Evolutionary conservation across 2,797 vertebrate species (phyloP).

Genomic region (Phataginus tetradactyla): DNA sequence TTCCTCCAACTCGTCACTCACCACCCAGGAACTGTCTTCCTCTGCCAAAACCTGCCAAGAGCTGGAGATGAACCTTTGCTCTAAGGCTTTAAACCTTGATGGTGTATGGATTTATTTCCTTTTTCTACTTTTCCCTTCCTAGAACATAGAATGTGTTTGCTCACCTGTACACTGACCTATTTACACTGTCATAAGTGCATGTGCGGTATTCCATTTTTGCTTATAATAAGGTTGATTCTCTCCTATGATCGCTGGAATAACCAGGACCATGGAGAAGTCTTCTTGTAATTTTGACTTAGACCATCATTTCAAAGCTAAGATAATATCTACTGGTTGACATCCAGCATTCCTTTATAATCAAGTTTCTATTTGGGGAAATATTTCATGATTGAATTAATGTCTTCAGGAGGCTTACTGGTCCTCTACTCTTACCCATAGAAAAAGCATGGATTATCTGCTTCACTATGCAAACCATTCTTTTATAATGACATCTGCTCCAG

Average conservation of each 20-base stretch:
- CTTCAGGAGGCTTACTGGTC: neutral
- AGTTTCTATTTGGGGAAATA: conserved; percentile 15
- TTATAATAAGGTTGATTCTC: neutral
- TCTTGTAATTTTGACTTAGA: neutral
- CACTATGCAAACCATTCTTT: neutral
- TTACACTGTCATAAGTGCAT: neutral
- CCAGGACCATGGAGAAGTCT: neutral
- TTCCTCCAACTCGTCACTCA: neutral
- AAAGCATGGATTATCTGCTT: neutral
- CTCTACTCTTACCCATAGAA: neutral
- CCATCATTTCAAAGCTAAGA: neutral
- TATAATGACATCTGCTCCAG: neutral
- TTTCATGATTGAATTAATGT: neutral
- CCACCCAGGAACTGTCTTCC: neutral
- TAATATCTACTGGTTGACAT: neutral
- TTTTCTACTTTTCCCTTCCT: neutral
- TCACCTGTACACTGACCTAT: neutral
- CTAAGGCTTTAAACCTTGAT: neutral
- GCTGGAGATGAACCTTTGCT: neutral
- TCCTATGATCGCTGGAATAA: neutral
- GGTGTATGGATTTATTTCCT: neutral
- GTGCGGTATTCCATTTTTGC: neutral
- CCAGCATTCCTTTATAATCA: conserved; percentile 1
- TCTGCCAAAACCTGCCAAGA: conserved; percentile 6
- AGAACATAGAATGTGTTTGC: neutral